Conservation (phyloP, 2,113 vertebrate genomes). For the Lepisosteus osseus region DNA sequence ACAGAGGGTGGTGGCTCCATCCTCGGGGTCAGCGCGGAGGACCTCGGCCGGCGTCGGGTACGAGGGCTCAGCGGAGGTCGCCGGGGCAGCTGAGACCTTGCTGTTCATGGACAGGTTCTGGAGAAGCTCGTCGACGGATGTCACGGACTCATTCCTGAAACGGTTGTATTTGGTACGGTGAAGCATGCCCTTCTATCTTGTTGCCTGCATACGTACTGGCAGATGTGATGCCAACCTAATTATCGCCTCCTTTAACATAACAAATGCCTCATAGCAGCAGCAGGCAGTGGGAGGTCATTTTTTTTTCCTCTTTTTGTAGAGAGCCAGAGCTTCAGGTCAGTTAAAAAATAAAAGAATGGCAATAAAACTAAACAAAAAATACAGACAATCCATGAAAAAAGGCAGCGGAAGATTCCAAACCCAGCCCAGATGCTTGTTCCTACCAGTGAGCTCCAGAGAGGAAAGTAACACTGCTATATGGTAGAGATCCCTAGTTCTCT, state of each 20-base stretch:
- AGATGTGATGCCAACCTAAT: slow-evolving; percentile 77
- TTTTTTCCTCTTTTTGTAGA: slow-evolving; percentile 37
- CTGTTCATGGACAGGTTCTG: slow-evolving; percentile 93
- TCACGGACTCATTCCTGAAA: slow-evolving; percentile 99
- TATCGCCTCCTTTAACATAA: slow-evolving; percentile 83
- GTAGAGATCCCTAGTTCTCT: slow-evolving; percentile 70
- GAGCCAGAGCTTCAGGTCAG: slow-evolving; percentile 58
- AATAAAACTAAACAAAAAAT: slow-evolving; percentile 25
- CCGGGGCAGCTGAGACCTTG: slow-evolving; percentile 83
- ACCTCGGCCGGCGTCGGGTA: slow-evolving; percentile 78
- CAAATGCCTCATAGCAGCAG: slow-evolving; percentile 68
- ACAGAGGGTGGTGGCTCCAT: slow-evolving; percentile 90
- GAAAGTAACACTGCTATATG: slow-evolving; percentile 70
- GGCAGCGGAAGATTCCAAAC: slow-evolving; percentile 43
- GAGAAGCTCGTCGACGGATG: slow-evolving; percentile 95
- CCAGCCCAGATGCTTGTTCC: slow-evolving; percentile 39
- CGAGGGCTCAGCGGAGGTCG: slow-evolving; percentile 73
- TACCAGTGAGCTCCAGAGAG: slow-evolving; percentile 57
- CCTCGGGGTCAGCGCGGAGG: slow-evolving; percentile 77
- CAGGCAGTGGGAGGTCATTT: slow-evolving; percentile 53
- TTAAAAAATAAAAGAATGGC: slow-evolving; percentile 43
- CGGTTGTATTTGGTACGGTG: slow-evolving; percentile 99
- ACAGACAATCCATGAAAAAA: slow-evolving; percentile 56
- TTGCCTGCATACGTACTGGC: slow-evolving; percentile 81
- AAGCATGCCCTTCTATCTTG: slow-evolving; percentile 97